phyloP scores from a whole-genome alignment of 1,140 invertebrate species.

The Steinernema khuongi region DNA sequence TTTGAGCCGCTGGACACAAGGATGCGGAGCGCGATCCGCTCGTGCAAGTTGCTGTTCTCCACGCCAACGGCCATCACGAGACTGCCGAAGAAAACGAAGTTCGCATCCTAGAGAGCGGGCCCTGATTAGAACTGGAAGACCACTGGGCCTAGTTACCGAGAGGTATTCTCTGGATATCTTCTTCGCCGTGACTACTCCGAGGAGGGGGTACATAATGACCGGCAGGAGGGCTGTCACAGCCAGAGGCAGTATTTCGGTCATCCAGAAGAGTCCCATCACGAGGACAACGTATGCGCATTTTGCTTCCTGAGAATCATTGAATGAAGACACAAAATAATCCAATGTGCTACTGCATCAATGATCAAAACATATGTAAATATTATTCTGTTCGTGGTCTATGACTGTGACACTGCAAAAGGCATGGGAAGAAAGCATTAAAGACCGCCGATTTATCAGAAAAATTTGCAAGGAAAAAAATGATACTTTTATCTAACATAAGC shows the following conservation, averaged over 20 bases:
- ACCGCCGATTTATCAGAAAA: too few relatives aligned
- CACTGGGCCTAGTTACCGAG: slow-evolving; percentile 43
- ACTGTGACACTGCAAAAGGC: too few relatives aligned
- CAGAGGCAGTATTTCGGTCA: slow-evolving; percentile 60
- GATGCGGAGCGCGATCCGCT: slow-evolving; percentile 73
- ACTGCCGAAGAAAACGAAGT: slow-evolving; percentile 72
- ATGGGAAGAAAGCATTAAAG: too few relatives aligned
- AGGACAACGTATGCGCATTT: slow-evolving; percentile 47
- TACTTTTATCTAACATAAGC: too few relatives aligned
- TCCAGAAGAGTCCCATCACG: slow-evolving; percentile 57
- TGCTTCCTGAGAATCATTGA: too few relatives aligned
- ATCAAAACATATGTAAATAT: neutral
- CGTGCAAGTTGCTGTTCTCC: slow-evolving; percentile 76
- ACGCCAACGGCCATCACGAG: slow-evolving; percentile 77
- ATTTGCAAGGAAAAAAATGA: too few relatives aligned
- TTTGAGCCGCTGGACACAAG: slow-evolving; percentile 70
- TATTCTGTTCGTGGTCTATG: too few relatives aligned
- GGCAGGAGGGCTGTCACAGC: slow-evolving; percentile 60
- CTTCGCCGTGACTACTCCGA: slow-evolving; percentile 55
- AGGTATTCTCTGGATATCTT: slow-evolving; percentile 58
- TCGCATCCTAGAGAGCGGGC: slow-evolving; percentile 66
- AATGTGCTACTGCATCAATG: neutral
- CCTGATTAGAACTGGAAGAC: neutral
- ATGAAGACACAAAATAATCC: slow-evolving; percentile 17
- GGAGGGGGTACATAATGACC: slow-evolving; percentile 58